These are phyloP conservation scores for Ptychodera flava DNA, from an alignment of 35 echinoderm and acorn worm genomes.

Conservation along the genomic window DNA sequence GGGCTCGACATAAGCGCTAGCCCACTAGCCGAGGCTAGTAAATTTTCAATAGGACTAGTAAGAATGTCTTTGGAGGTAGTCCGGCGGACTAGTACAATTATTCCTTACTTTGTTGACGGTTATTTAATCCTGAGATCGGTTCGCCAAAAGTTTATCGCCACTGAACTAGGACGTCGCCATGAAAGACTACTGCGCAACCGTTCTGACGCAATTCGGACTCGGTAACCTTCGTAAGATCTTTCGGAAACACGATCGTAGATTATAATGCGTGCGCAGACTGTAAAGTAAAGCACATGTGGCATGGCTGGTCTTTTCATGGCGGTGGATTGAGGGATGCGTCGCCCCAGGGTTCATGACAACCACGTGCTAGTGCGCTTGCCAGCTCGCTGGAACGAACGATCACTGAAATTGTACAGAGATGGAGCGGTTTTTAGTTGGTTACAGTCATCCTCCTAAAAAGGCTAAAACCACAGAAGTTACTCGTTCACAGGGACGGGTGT, in stretches of 20 bases:
- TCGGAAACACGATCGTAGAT: background rate
- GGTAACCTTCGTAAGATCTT: too few species aligned
- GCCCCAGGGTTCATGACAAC: too few species aligned
- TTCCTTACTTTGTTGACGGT: too few species aligned
- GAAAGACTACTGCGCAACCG: background rate
- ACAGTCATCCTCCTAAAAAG: background rate
- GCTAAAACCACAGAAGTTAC: background rate
- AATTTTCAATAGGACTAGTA: background rate
- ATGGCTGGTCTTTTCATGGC: too few species aligned
- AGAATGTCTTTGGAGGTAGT: background rate
- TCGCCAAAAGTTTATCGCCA: too few species aligned
- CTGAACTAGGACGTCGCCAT: background rate
- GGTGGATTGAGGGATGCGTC: too few species aligned
- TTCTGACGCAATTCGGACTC: background rate
- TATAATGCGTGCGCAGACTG: background rate
- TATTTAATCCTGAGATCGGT: too few species aligned
- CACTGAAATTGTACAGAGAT: background rate
- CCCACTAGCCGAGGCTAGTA: background rate
- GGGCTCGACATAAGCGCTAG: background rate
- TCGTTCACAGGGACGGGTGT: background rate
- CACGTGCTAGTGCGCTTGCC: too few species aligned
- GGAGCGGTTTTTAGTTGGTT: background rate
- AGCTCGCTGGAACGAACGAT: too few species aligned
- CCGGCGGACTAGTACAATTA: too few species aligned
- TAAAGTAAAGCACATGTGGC: background rate